These are phyloP conservation scores for Subanguina moxae DNA, from an alignment of 1,140 invertebrate species.

Conservation along the genomic window DNA sequence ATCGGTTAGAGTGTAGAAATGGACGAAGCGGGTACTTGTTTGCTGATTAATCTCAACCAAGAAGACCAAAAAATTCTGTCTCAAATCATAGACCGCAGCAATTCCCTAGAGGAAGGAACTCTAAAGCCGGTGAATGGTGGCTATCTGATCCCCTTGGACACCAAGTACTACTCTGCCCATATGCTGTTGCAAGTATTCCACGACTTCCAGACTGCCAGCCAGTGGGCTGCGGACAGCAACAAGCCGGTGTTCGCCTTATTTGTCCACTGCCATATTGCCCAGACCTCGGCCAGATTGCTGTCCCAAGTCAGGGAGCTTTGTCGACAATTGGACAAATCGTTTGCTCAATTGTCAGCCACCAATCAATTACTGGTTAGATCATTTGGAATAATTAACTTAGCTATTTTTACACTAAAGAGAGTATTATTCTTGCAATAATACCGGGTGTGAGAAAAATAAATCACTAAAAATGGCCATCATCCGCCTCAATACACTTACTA, in stretches of 20 bases:
- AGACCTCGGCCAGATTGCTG: background rate
- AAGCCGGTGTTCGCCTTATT: background rate
- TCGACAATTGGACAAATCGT: too few species aligned
- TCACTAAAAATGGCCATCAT: too few species aligned
- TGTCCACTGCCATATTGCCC: background rate
- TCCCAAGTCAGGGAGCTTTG: background rate
- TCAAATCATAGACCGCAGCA: background rate
- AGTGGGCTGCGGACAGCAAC: background rate
- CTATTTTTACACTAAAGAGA: too few species aligned
- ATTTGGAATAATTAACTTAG: too few species aligned
- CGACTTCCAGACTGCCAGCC: background rate
- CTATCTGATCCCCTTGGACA: constrained; percentile 11
- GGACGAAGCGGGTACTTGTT: background rate
- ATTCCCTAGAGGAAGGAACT: background rate
- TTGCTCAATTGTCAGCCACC: too few species aligned
- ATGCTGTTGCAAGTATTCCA: background rate
- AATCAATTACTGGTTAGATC: too few species aligned
- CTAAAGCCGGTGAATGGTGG: background rate
- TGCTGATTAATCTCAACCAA: background rate
- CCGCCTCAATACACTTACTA: too few species aligned
- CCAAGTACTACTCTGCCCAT: constrained; percentile 20
- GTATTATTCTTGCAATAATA: too few species aligned
- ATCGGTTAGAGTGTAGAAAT: too few species aligned
- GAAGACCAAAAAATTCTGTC: background rate
- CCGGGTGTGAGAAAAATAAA: too few species aligned